Conservation (phyloP, 2,797 vertebrate species). For the Acanthis flammea region DNA sequence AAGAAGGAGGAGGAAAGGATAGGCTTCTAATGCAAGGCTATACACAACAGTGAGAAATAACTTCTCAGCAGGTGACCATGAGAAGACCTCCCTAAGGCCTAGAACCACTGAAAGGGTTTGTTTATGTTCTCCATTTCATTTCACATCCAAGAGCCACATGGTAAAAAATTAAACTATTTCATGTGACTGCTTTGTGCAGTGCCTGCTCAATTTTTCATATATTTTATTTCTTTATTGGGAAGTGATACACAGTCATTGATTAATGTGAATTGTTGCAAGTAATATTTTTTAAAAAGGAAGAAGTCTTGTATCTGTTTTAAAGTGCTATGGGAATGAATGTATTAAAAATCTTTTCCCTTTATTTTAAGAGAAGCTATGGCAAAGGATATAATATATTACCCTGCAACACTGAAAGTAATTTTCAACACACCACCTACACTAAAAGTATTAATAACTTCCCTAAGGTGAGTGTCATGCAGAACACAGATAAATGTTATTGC, state of each 20-base stretch:
- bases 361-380: not conserved
- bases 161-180: not conserved
- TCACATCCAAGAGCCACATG: not conserved
- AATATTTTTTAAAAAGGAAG: not conserved
- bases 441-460: slow-evolving; percentile 44
- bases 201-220: not conserved
- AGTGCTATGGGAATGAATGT: not conserved
- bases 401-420: not conserved
- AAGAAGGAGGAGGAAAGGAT: not conserved
- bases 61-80: not conserved
- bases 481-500: not conserved
- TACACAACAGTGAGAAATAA: not conserved
- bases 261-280: not conserved
- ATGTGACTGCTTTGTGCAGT: not conserved
- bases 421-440: slow-evolving; percentile 9
- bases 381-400: not conserved
- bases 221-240: not conserved
- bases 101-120: not conserved
- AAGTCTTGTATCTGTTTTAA: not conserved
- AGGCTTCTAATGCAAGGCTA: not conserved
- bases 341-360: slow-evolving; percentile 15
- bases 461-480: not conserved
- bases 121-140: not conserved
- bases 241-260: not conserved
- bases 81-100: not conserved